Conservation (phyloP, 2,888 invertebrate species). For the Polymixis flavicincta region DNA sequence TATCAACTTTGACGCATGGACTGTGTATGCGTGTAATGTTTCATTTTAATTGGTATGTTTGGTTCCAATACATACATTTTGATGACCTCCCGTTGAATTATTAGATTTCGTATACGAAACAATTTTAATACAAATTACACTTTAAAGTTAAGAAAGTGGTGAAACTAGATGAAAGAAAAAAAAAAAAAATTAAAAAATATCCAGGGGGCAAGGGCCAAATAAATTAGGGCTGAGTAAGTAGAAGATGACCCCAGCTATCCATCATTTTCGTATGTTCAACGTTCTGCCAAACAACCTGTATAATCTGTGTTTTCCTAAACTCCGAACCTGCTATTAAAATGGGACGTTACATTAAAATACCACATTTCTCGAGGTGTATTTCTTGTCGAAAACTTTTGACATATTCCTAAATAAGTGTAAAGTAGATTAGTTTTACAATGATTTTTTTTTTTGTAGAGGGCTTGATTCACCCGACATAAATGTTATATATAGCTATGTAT, state of each 20-base stretch:
- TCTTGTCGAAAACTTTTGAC: constrained; percentile 79
- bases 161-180: too few species aligned
- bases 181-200: too few species aligned
- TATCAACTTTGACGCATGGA: constrained; percentile 42
- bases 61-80: background rate
- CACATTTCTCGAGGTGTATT: constrained; percentile 71
- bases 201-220: too few species aligned
- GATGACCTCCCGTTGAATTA: constrained; percentile 1
- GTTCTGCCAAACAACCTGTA: too few species aligned
- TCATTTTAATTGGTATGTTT: constrained; percentile 38
- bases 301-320: background rate
- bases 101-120: too few species aligned
- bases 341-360: constrained; percentile 37
- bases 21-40: constrained; percentile 34
- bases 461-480: constrained; percentile 62
- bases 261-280: too few species aligned
- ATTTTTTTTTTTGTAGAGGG: constrained; percentile 71
- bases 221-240: too few species aligned
- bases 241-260: too few species aligned
- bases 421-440: constrained; percentile 78
- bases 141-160: too few species aligned
- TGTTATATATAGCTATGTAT: constrained; percentile 73
- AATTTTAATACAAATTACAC: too few species aligned
- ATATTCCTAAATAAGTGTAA: constrained; percentile 87
- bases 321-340: constrained; percentile 49